phyloP scores from a whole-genome alignment of 2,797 vertebrate genomes.

The Hippopotamyrus pictus region DNA sequence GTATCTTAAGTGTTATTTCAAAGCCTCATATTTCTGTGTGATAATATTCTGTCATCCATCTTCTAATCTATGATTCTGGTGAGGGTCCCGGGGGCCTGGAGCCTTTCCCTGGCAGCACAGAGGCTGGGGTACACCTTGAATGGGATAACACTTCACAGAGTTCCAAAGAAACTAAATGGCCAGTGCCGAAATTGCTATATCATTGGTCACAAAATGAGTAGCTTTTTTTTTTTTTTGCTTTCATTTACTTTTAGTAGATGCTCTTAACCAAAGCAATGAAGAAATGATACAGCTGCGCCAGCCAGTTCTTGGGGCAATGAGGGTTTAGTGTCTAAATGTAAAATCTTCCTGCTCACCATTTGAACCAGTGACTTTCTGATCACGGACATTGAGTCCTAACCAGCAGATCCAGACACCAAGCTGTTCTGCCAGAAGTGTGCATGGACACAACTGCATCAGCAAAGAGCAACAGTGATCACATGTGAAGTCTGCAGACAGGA shows the following conservation, averaged over 20 bases:
- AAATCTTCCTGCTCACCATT: neutral
- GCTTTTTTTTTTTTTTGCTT: neutral
- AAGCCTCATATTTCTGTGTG: neutral
- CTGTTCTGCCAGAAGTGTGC: neutral
- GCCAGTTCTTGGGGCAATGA: neutral
- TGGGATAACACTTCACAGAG: neutral
- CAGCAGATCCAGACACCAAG: neutral
- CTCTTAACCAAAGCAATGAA: neutral
- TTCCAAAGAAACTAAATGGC: neutral
- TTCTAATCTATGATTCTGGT: neutral
- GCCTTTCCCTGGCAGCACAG: neutral
- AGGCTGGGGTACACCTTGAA: neutral
- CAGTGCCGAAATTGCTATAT: neutral
- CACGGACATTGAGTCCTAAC: neutral
- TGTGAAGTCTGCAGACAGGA: neutral
- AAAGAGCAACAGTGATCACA: neutral
- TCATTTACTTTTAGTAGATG: neutral
- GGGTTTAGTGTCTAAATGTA: neutral
- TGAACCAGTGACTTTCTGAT: neutral
- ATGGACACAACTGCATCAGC: neutral
- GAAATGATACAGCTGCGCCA: neutral
- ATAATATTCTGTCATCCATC: neutral
- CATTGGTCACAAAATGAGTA: neutral
- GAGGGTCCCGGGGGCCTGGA: neutral
- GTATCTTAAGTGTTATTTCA: neutral